Conservation (phyloP, 2,888 invertebrate genomes). For the Synergus umbraculus region DNA sequence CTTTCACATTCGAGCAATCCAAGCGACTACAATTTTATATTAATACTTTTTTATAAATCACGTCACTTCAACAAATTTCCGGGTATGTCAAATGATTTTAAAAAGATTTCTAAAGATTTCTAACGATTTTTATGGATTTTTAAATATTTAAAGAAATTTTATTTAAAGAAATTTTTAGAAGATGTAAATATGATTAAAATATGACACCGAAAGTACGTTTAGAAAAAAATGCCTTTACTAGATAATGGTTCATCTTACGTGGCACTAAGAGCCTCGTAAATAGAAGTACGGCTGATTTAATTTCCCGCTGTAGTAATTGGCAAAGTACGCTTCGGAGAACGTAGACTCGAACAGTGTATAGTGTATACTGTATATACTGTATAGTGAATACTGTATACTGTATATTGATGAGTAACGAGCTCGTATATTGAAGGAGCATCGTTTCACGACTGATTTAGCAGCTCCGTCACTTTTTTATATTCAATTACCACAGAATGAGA, state of each 20-base stretch:
- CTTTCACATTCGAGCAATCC: not conserved
- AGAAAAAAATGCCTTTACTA: slow-evolving; percentile 62
- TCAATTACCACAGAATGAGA: slow-evolving; percentile 33
- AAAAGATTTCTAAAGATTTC: too few species aligned
- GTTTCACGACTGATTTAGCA: slow-evolving; percentile 38
- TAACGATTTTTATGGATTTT: too few species aligned
- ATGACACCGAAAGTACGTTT: slow-evolving; percentile 45
- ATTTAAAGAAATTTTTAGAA: too few species aligned
- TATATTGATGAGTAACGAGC: not conserved
- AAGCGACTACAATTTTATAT: too few species aligned
- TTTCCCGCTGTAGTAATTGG: slow-evolving; percentile 73
- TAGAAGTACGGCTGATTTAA: slow-evolving; percentile 71
- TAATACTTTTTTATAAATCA: too few species aligned
- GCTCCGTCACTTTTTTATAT: slow-evolving; percentile 4
- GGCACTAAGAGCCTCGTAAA: slow-evolving; percentile 63
- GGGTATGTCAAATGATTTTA: too few species aligned
- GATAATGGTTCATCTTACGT: slow-evolving; percentile 61
- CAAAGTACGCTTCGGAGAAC: slow-evolving; percentile 48
- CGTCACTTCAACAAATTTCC: too few species aligned
- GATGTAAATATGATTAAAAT: not conserved
- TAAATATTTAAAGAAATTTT: too few species aligned
- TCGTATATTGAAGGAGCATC: slow-evolving; percentile 14
- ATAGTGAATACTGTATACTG: not conserved
- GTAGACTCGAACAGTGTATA: slow-evolving; percentile 26
- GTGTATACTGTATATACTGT: not conserved